Conservation (phyloP, 2,797 vertebrate species). For the Ceyx erithaca region DNA sequence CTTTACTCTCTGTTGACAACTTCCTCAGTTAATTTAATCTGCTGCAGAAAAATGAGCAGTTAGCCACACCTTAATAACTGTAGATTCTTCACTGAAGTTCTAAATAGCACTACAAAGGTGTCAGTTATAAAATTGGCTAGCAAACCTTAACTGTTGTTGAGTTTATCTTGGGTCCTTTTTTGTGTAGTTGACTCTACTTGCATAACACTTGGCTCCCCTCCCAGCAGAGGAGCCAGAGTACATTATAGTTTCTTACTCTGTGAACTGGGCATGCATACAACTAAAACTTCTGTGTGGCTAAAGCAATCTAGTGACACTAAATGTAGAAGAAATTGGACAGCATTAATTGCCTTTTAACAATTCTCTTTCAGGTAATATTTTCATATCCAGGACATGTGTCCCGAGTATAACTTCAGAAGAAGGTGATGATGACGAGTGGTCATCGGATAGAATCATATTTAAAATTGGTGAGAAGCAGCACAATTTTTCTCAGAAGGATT, state of each 20-base stretch:
- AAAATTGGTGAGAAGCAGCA: conserved; percentile 89
- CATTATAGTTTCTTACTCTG: neutral
- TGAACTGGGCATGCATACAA: neutral
- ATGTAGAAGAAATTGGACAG: neutral
- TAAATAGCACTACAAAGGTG: conserved; percentile 18
- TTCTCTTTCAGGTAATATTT: conserved; percentile 91
- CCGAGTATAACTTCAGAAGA: conserved; percentile 85
- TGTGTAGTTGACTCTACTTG: conserved; percentile 29
- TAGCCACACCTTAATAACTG: conserved; percentile 60
- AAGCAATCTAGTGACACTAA: neutral
- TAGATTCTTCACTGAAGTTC: conserved; percentile 10
- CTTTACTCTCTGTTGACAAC: neutral
- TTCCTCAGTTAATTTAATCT: conserved; percentile 13
- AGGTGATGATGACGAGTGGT: conserved; percentile 90
- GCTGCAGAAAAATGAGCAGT: conserved; percentile 26
- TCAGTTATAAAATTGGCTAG: conserved; percentile 44
- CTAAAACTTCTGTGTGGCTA: neutral
- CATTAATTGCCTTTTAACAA: neutral
- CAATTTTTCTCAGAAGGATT: neutral
- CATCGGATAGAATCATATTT: conserved; percentile 87
- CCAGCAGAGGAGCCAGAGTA: conserved; percentile 1
- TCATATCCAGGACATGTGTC: conserved; percentile 90
- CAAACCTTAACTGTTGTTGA: conserved; percentile 9
- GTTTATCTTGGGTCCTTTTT: conserved; percentile 63
- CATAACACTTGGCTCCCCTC: conserved; percentile 36